phyloP scores from a whole-genome alignment of 2,113 vertebrate species.

The Alethe castanea region DNA sequence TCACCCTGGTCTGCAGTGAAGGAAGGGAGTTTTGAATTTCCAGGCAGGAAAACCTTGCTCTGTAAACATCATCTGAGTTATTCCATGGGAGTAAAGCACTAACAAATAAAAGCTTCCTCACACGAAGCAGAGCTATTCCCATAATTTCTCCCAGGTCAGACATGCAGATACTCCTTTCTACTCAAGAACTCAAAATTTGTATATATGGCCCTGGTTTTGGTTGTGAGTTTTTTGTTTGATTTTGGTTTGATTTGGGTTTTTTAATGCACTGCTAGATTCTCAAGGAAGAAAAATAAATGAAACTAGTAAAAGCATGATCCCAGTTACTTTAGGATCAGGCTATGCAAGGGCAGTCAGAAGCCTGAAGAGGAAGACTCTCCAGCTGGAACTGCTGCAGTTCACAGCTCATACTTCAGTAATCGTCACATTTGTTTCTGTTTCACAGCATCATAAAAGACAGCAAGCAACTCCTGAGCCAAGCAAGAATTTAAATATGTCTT shows the following conservation, averaged over 20 bases:
- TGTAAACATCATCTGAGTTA: not conserved
- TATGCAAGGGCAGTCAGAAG: not conserved
- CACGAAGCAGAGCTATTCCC: not conserved
- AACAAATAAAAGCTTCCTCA: not conserved
- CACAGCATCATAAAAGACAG: not conserved
- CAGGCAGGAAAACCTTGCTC: not conserved
- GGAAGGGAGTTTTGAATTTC: not conserved
- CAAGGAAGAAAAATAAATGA: not conserved
- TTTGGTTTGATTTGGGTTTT: not conserved
- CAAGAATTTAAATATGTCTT: slow-evolving; percentile 29
- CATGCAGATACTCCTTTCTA: not conserved
- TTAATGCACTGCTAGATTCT: not conserved
- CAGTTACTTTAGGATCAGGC: not conserved
- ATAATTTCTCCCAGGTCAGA: not conserved
- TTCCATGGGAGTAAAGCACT: not conserved
- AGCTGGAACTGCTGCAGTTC: not conserved
- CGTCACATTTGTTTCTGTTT: not conserved
- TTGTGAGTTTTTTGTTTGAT: not conserved
- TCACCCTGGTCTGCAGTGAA: accelerated
- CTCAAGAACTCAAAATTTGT: not conserved
- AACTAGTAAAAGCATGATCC: not conserved
- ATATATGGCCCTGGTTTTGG: not conserved
- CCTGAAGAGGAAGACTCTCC: not conserved
- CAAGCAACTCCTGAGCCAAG: not conserved
- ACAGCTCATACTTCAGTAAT: not conserved